phyloP scores from a whole-genome alignment of 2,888 invertebrate species.

The Odontothrips loti region DNA sequence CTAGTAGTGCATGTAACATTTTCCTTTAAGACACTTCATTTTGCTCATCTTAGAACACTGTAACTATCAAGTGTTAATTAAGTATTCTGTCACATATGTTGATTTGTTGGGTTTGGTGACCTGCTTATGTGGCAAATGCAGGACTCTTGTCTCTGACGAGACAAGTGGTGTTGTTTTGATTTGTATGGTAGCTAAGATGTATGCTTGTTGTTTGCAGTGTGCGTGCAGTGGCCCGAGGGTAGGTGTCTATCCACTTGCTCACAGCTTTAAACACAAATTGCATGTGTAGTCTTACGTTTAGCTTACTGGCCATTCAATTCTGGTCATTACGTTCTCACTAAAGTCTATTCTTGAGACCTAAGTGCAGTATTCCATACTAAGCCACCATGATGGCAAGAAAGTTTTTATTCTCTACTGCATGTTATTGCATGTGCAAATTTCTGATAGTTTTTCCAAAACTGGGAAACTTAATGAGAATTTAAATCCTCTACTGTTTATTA shows the following conservation, averaged over 20 bases:
- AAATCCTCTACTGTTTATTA: no score
- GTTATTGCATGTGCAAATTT: neutral
- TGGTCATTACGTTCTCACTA: no score
- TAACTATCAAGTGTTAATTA: neutral
- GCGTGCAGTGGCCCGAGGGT: constrained; percentile 90
- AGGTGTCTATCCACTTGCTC: constrained; percentile 47
- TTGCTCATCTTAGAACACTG: neutral
- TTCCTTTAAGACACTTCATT: neutral
- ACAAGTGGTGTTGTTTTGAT: constrained; percentile 48
- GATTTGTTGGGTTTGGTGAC: constrained; percentile 29
- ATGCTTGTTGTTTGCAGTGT: constrained; percentile 62
- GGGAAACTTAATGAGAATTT: neutral
- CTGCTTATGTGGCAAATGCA: neutral
- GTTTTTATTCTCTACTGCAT: neutral
- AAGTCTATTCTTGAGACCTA: neutral
- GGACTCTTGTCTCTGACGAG: constrained; percentile 23
- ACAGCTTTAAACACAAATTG: constrained; percentile 25
- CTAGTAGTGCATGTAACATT: neutral
- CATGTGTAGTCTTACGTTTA: neutral
- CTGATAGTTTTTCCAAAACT: neutral
- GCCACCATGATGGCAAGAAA: neutral
- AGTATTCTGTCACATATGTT: neutral
- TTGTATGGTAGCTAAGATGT: constrained; percentile 45
- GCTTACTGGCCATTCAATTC: no score
- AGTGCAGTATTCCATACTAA: neutral